Evolutionary conservation across 2,888 invertebrate genomes (phyloP).

Genomic region (Chalcosyrphus nemorum): DNA sequence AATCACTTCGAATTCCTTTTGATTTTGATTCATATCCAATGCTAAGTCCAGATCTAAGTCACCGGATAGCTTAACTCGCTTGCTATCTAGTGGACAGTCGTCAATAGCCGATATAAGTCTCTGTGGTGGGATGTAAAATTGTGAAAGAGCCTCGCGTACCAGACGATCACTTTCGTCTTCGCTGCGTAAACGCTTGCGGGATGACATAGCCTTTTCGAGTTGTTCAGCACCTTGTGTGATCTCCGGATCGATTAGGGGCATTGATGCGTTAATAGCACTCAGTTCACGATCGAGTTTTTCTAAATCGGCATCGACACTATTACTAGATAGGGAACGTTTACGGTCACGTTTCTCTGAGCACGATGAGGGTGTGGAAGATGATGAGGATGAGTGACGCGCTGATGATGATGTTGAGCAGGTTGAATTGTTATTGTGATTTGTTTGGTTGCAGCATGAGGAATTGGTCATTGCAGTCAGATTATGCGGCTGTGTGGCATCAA

Average conservation of each 20-base stretch:
- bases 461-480: constrained; percentile 68
- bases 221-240: constrained; percentile 82
- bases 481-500: constrained; percentile 67
- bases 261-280: constrained; percentile 82
- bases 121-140: constrained; percentile 88
- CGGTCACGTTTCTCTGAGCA: constrained; percentile 72
- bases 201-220: constrained; percentile 80
- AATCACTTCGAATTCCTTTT: constrained; percentile 82
- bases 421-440: constrained; percentile 44
- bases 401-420: constrained; percentile 46
- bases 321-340: constrained; percentile 79
- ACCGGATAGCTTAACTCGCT: constrained; percentile 68
- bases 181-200: constrained; percentile 82
- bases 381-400: constrained; percentile 33
- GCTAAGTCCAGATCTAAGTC: constrained; percentile 78
- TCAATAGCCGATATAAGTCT: constrained; percentile 87
- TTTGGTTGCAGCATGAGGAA: constrained; percentile 58
- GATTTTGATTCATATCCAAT: constrained; percentile 81
- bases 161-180: constrained; percentile 87
- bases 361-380: constrained; percentile 32
- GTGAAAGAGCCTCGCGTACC: constrained; percentile 87
- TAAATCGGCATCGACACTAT: constrained; percentile 81
- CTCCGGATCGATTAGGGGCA: constrained; percentile 82
- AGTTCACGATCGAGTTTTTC: constrained; percentile 82
- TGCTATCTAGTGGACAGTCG: constrained; percentile 83